These are phyloP conservation scores for Parascotia fuliginaria DNA, from an alignment of 2,888 invertebrate species.

Conservation along the genomic window DNA sequence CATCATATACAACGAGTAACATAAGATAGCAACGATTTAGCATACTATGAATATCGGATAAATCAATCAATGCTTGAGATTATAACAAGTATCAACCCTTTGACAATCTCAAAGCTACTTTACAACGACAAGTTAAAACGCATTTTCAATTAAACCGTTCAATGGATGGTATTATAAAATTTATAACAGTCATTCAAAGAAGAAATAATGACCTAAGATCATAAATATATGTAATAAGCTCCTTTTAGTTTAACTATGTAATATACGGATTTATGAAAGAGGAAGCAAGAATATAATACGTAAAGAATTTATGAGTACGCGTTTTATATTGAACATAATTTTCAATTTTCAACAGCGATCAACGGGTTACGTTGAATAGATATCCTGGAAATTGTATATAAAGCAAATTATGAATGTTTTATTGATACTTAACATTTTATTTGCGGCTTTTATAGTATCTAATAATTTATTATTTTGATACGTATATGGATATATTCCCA, in stretches of 20 bases:
- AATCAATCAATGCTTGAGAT: constrained; percentile 48
- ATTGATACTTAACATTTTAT: not conserved
- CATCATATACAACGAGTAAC: constrained; percentile 44
- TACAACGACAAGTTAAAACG: constrained; percentile 27
- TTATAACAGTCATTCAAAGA: constrained; percentile 51
- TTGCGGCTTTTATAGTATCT: too few relatives aligned
- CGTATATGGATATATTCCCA: too few relatives aligned
- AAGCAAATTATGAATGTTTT: not conserved
- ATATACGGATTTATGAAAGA: constrained; percentile 57
- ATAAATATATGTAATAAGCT: constrained; percentile 48
- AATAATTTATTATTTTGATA: too few relatives aligned
- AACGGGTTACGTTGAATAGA: constrained; percentile 17
- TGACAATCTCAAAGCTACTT: not conserved
- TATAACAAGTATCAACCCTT: constrained; percentile 20
- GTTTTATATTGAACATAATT: constrained; percentile 29
- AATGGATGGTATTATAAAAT: constrained; percentile 18
- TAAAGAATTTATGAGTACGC: constrained; percentile 40
- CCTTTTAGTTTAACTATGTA: constrained; percentile 38
- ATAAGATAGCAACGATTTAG: constrained; percentile 47
- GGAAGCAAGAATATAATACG: constrained; percentile 54
- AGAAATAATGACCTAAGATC: constrained; percentile 55
- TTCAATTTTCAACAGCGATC: constrained; percentile 34
- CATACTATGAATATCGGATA: constrained; percentile 53
- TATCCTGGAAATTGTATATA: constrained; percentile 20
- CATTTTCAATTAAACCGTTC: constrained; percentile 5